phyloP scores from a whole-genome alignment of 1,140 invertebrate genomes.

The Drosophila novamexicana region DNA sequence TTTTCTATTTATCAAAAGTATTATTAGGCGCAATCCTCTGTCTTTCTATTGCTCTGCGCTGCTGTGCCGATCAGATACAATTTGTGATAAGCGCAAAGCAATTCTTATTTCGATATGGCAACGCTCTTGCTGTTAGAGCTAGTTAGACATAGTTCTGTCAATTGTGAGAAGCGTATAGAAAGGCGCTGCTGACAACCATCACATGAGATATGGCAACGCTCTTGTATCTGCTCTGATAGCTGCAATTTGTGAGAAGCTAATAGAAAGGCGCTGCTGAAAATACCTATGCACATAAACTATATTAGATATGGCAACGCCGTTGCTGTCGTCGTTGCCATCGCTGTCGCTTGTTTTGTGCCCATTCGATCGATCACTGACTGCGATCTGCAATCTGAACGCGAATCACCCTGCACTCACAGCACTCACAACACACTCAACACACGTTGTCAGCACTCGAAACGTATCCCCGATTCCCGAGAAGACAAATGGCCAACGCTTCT shows the following conservation, averaged over 20 bases:
- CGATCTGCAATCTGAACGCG: slow-evolving; percentile 53
- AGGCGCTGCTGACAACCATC: neutral
- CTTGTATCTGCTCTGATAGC: neutral
- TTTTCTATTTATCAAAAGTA: too few relatives aligned
- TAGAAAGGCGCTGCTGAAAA: slow-evolving; percentile 12
- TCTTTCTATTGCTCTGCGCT: too few relatives aligned
- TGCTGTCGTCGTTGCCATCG: too few relatives aligned
- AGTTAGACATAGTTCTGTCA: neutral
- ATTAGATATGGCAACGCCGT: slow-evolving; percentile 10
- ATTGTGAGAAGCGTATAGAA: neutral
- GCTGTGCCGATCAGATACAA: neutral
- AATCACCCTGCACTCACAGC: slow-evolving; percentile 20
- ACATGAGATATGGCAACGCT: neutral
- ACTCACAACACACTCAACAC: slow-evolving; percentile 25
- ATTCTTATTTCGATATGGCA: neutral
- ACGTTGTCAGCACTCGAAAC: slow-evolving; percentile 40
- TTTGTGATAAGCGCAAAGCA: neutral
- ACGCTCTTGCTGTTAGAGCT: neutral
- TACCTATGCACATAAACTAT: neutral
- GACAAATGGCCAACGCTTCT: slow-evolving; percentile 71
- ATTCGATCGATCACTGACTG: slow-evolving; percentile 64
- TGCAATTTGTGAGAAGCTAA: slow-evolving; percentile 8
- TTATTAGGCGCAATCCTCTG: too few relatives aligned
- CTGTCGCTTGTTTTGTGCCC: slow-evolving; percentile 12
- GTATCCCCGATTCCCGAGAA: slow-evolving; percentile 15